Conservation (phyloP, 2,888 invertebrate species). For the Amphipoea lucens region DNA sequence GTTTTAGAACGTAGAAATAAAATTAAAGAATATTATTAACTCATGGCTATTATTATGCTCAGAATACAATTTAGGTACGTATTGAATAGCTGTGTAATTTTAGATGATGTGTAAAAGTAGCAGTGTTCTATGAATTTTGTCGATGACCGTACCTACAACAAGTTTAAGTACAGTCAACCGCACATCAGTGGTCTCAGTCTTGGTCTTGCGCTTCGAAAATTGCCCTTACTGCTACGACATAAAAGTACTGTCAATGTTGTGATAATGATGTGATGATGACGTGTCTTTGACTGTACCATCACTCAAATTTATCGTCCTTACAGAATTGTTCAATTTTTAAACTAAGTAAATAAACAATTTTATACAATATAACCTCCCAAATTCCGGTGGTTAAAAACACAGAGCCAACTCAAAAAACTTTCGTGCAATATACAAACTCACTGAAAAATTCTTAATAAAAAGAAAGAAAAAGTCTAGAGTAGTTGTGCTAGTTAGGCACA, state of each 20-base stretch:
- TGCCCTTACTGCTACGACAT: neutral
- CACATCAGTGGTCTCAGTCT: neutral
- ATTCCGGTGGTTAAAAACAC: neutral
- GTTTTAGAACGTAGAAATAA: neutral
- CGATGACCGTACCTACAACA: neutral
- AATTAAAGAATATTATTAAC: too few relatives aligned
- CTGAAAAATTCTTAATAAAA: slow-evolving; percentile 7
- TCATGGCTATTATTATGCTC: neutral
- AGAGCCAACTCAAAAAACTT: neutral
- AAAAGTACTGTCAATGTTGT: neutral
- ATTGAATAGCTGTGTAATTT: neutral
- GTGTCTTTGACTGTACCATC: neutral
- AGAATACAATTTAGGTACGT: neutral
- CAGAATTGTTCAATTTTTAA: neutral
- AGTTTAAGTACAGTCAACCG: neutral
- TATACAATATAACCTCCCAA: neutral
- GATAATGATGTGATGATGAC: too few relatives aligned
- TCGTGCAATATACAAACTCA: slow-evolving; percentile 8
- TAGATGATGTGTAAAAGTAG: neutral
- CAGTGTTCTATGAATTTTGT: neutral
- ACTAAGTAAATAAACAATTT: neutral
- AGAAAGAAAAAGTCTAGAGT: slow-evolving; percentile 31
- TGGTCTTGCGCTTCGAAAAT: neutral
- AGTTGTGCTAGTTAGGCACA: slow-evolving; percentile 81
- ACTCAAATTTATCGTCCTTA: neutral